These are phyloP conservation scores for Grapholita molesta DNA, from an alignment of 1,140 invertebrate species.

Conservation along the genomic window DNA sequence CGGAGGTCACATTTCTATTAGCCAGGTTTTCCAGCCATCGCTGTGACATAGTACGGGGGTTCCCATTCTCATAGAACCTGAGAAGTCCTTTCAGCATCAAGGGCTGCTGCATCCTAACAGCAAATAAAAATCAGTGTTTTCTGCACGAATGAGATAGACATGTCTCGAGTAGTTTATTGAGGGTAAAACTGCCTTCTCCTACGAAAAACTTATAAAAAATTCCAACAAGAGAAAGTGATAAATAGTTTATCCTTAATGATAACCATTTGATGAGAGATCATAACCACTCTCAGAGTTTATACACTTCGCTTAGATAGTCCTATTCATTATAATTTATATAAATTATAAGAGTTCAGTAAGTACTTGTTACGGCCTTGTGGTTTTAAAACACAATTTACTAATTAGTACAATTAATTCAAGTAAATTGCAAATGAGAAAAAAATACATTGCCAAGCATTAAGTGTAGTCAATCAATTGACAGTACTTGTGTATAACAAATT, in stretches of 20 bases:
- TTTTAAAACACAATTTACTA: too few species aligned
- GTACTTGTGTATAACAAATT: neutral
- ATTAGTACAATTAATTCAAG: neutral
- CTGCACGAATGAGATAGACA: neutral
- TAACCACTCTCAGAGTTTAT: too few species aligned
- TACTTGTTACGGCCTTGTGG: too few species aligned
- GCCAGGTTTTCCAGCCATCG: neutral
- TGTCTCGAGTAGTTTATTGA: neutral
- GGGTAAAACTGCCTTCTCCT: too few species aligned
- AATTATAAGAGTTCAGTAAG: too few species aligned
- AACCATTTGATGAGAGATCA: too few species aligned
- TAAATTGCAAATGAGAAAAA: neutral
- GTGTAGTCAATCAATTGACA: neutral
- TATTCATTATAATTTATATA: too few species aligned
- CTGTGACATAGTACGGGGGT: neutral
- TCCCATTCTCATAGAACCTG: neutral
- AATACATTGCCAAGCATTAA: neutral
- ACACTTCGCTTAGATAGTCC: too few species aligned
- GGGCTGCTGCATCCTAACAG: neutral
- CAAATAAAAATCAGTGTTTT: neutral
- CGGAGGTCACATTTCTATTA: neutral
- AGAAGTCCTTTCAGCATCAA: neutral
- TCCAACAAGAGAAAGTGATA: too few species aligned
- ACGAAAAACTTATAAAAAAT: too few species aligned
- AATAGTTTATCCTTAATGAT: too few species aligned